Percentiles rank a stretch among this genome's conserved stretches.
These are phyloP conservation scores for Antechinus stuartii DNA, from an alignment of 2,113 vertebrate genomes.

Conservation along the genomic window DNA sequence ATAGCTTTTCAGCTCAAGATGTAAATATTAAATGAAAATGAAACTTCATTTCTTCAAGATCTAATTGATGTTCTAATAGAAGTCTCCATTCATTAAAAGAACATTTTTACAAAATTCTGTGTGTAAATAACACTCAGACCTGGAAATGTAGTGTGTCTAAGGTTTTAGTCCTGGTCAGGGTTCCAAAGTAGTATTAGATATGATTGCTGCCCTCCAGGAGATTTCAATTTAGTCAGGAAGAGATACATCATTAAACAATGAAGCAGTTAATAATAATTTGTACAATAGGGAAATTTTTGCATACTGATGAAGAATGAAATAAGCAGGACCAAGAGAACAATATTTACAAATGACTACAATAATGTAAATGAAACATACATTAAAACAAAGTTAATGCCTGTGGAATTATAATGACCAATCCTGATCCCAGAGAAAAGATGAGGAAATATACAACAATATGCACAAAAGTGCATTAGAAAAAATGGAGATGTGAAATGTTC, in stretches of 20 bases:
- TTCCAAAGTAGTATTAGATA: not conserved
- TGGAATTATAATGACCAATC: not conserved
- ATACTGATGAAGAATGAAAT: not conserved
- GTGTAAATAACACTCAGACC: not conserved
- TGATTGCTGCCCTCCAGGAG: not conserved
- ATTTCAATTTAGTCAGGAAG: not conserved
- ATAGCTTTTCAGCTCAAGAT: conserved; percentile 44
- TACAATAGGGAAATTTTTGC: not conserved
- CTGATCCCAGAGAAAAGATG: not conserved
- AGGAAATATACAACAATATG: not conserved
- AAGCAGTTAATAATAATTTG: not conserved
- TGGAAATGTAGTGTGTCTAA: not conserved
- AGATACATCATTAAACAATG: not conserved
- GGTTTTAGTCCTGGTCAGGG: not conserved
- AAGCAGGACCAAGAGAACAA: not conserved
- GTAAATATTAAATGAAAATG: conserved; percentile 51
- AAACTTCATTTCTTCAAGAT: conserved; percentile 38
- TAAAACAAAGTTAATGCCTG: not conserved
- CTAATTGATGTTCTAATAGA: conserved; percentile 29
- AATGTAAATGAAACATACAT: not conserved
- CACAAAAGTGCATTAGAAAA: not conserved
- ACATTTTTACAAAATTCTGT: not conserved
- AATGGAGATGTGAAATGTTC: not conserved
- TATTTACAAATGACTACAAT: not conserved
- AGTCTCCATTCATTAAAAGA: not conserved